Evolutionary conservation across 2,113 vertebrate genomes (phyloP).

Genomic region (Sigmodon hispidus): DNA sequence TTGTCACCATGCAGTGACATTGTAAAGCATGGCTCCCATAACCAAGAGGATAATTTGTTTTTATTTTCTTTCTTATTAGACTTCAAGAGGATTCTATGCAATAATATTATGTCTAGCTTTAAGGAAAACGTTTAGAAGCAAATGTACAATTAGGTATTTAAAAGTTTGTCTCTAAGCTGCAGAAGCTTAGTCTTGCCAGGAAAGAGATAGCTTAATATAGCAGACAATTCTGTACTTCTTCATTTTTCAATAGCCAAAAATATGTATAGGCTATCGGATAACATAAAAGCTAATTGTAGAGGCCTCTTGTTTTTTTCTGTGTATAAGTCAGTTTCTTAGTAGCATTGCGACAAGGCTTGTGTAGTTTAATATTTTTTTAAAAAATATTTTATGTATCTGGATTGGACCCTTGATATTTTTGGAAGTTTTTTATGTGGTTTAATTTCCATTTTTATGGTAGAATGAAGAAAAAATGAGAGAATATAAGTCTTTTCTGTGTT

Average conservation of each 20-base stretch:
- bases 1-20: slow-evolving; percentile 83
- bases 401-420: slow-evolving; percentile 86
- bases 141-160: slow-evolving; percentile 65
- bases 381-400: slow-evolving; percentile 81
- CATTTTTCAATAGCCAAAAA: slow-evolving; percentile 46
- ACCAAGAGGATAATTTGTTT: slow-evolving; percentile 82
- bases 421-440: slow-evolving; percentile 82
- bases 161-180: slow-evolving; percentile 50
- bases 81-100: slow-evolving; percentile 65
- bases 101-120: slow-evolving; percentile 8
- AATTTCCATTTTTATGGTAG: slow-evolving; percentile 87
- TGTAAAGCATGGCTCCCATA: slow-evolving; percentile 83
- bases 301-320: slow-evolving; percentile 65
- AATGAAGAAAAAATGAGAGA: slow-evolving; percentile 76
- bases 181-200: slow-evolving; percentile 5
- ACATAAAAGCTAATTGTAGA: slow-evolving; percentile 59
- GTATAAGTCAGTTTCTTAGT: slow-evolving; percentile 76
- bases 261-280: slow-evolving; percentile 52
- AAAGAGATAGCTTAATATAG: slow-evolving; percentile 19
- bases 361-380: slow-evolving; percentile 76
- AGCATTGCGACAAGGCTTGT: slow-evolving; percentile 64
- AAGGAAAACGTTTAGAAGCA: slow-evolving; percentile 40
- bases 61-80: slow-evolving; percentile 78
- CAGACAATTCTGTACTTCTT: slow-evolving; percentile 50
- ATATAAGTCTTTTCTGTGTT: slow-evolving; percentile 84